phyloP scores from a whole-genome alignment of 2,113 vertebrate genomes.

The Solea solea region DNA sequence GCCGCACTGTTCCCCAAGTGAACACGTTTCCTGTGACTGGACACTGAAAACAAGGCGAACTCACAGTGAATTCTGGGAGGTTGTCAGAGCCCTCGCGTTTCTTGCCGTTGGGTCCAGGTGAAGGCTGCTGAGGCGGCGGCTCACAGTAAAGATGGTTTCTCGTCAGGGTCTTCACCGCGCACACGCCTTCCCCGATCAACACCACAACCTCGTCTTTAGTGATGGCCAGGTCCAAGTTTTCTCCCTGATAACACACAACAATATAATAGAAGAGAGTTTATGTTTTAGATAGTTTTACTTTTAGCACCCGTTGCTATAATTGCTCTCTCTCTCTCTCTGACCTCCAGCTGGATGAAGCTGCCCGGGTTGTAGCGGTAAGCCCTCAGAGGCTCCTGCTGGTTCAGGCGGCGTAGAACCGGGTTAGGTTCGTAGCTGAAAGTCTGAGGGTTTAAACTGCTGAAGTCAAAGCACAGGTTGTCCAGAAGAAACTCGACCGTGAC shows the following conservation, averaged over 20 bases:
- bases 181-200: conserved; percentile 91
- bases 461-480: conserved; percentile 92
- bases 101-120: conserved; percentile 75
- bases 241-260: conserved; percentile 81
- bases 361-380: conserved; percentile 95
- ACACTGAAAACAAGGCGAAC: conserved; percentile 26
- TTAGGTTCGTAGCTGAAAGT: conserved; percentile 91
- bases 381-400: conserved; percentile 84
- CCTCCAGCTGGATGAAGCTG: conserved; percentile 97
- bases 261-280: background rate
- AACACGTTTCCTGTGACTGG: background rate
- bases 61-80: conserved; percentile 93
- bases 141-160: conserved; percentile 96
- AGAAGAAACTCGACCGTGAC: conserved; percentile 90
- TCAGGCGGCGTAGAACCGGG: conserved; percentile 85
- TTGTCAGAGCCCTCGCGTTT: conserved; percentile 86
- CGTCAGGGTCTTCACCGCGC: conserved; percentile 94
- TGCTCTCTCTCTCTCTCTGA: conserved; percentile 52
- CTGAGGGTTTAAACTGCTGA: conserved; percentile 82
- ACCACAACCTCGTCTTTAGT: conserved; percentile 96
- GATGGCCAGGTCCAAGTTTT: conserved; percentile 95
- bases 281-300: background rate
- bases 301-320: no score
- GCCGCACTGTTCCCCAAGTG: background rate
- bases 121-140: conserved; percentile 90